Percentiles rank a stretch among this genome's conserved stretches.
These are phyloP conservation scores for Halcyon senegalensis DNA, from an alignment of 2,113 vertebrate genomes.

Conservation along the genomic window DNA sequence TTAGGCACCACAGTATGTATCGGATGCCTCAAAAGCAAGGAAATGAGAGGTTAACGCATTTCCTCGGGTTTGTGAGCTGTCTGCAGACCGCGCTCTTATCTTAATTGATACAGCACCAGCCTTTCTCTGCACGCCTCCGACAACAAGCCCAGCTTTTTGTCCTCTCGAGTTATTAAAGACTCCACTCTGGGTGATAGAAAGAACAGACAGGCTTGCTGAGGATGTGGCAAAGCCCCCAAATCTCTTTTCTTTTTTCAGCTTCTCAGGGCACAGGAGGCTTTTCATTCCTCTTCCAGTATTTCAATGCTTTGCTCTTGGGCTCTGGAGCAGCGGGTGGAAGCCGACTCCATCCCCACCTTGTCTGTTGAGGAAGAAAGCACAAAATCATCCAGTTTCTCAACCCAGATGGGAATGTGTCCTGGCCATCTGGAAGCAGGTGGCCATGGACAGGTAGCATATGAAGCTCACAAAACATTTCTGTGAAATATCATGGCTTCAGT, in stretches of 20 bases:
- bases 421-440: constrained; percentile 14
- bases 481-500: background rate
- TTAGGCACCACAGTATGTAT: background rate
- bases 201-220: background rate
- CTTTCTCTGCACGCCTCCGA: background rate
- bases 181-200: background rate
- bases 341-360: background rate
- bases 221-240: background rate
- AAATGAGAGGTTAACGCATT: constrained; percentile 41
- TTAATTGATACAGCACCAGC: constrained; percentile 39
- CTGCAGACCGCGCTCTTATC: constrained; percentile 22
- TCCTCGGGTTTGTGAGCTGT: constrained; percentile 11
- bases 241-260: background rate
- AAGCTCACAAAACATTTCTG: background rate
- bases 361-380: background rate
- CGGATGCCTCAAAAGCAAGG: background rate
- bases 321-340: background rate
- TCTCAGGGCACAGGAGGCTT: background rate
- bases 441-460: background rate
- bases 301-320: background rate
- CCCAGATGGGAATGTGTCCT: background rate
- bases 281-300: background rate
- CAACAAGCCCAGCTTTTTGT: background rate
- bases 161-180: constrained; percentile 16
- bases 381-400: background rate